Evolutionary conservation across 2,888 invertebrate genomes (phyloP), one percentile per base, ranked within the genome.

Genomic region (Phalera bucephala): DNA sequence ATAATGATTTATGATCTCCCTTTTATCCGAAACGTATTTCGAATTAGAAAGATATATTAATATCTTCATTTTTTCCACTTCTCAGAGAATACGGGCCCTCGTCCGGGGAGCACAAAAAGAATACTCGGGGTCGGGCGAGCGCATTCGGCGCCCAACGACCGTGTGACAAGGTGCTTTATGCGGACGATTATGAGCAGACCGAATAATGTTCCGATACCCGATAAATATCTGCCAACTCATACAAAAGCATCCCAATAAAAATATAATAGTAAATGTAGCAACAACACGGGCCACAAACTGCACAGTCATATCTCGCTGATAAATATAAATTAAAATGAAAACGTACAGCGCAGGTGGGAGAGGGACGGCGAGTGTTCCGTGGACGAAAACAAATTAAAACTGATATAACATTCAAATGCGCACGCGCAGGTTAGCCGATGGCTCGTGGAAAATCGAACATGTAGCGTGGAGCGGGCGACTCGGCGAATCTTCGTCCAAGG

Each of bases 201-300:
- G 85, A 88, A 87, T 88, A 87, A 88, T 86, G 86, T 86, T 85
- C 80, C 82, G 72, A 85, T 87, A 82, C 78, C 79, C 88, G 89
- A 89, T 89, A 89, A 89, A 89, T 89, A 89, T 88, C 89, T 88
- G 89, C 89, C 87, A 89, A 83, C 88, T 88, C 89, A 89, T 87
- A 89, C 87, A 89, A 89, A 87, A 86, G 88, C 81, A 78, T 81
- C 81, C 84, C 84, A 89, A 88, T 88, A 89, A 88, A 87, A 88
- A 78, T 86, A 87, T 87, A 87, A 88, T 89, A 87, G 88, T 82
- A 78, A 86, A 86, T 80, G 86, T 80, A 83, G 83, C 81, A 83
- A 81, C 83, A 84, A 81, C 85, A 81, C 77, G 58, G 77, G 71
- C 82, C 77, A 72, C 81, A 78, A 84, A 85, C 80, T 87, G 89